These are phyloP conservation scores for Drosophila merina DNA, from an alignment of 2,888 invertebrate genomes.

Conservation along the genomic window DNA sequence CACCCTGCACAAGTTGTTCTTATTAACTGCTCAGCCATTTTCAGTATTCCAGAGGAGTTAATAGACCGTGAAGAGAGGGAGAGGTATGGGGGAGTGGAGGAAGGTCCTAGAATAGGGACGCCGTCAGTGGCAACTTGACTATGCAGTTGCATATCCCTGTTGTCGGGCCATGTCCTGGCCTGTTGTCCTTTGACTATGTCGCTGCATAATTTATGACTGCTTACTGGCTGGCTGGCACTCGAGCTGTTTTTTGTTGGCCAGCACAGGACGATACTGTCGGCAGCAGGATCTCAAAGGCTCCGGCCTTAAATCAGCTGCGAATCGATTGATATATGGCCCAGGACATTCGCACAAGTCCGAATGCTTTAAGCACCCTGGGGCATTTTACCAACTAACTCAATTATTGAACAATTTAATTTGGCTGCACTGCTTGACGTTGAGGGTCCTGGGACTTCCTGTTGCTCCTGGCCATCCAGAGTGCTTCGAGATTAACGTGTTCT, in stretches of 20 bases:
- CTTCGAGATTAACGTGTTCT: constrained; percentile 60
- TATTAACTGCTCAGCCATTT: constrained; percentile 73
- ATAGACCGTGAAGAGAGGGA: constrained; percentile 38
- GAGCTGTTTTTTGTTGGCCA: constrained; percentile 60
- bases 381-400: constrained; percentile 60
- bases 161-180: constrained; percentile 33
- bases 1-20: constrained; percentile 55
- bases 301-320: constrained; percentile 57
- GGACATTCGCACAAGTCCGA: constrained; percentile 39
- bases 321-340: constrained; percentile 54
- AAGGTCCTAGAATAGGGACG: background rate
- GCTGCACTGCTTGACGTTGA: constrained; percentile 30
- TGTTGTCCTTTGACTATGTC: constrained; percentile 74
- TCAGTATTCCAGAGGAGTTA: constrained; percentile 50
- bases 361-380: constrained; percentile 59
- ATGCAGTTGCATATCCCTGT: constrained; percentile 55
- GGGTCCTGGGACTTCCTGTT: constrained; percentile 36
- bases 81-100: background rate
- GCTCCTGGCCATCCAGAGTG: constrained; percentile 46
- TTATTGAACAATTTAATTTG: constrained; percentile 69
- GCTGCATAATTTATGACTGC: constrained; percentile 78
- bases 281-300: constrained; percentile 26
- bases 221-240: constrained; percentile 59
- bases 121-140: constrained; percentile 54
- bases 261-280: constrained; percentile 4